Conservation (phyloP, 2,113 vertebrate species). For the Boulengeromyrus knoepffleri region DNA sequence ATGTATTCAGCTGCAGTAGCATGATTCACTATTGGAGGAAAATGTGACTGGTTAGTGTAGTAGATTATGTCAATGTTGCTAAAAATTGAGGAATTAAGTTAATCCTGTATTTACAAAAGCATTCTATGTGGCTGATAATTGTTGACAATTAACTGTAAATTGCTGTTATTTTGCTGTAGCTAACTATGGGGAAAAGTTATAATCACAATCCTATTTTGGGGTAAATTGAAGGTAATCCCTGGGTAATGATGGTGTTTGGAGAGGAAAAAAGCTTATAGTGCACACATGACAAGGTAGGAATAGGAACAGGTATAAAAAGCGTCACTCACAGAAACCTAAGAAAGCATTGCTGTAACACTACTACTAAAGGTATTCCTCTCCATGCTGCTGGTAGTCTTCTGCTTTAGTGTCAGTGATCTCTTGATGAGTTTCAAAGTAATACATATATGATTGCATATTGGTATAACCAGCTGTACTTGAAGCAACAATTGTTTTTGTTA, state of each 20-base stretch:
- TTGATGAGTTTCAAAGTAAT: neutral
- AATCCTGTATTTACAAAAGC: neutral
- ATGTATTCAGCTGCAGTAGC: neutral
- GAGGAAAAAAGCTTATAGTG: neutral
- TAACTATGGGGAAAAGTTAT: neutral
- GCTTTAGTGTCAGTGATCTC: neutral
- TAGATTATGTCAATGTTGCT: neutral
- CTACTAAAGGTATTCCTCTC: neutral
- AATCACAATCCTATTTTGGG: constrained; percentile 13
- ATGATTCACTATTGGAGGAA: neutral
- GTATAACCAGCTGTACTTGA: neutral
- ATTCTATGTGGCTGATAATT: neutral
- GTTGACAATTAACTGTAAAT: constrained; percentile 17
- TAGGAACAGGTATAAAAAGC: neutral
- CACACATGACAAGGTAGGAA: neutral
- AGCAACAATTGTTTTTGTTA: neutral
- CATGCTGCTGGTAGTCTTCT: neutral
- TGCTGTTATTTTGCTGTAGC: constrained; percentile 17
- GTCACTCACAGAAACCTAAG: neutral
- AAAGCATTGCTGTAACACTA: neutral
- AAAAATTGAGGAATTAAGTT: neutral
- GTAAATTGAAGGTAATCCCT: constrained; percentile 15
- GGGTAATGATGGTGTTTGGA: constrained; percentile 14
- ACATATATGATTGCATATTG: neutral
- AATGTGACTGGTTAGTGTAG: neutral